Percentiles rank a stretch among this genome's conserved stretches.
These are phyloP conservation scores for Glandiceps talaboti DNA, from an alignment of 53 echinoderm and acorn worm genomes.

Conservation along the genomic window DNA sequence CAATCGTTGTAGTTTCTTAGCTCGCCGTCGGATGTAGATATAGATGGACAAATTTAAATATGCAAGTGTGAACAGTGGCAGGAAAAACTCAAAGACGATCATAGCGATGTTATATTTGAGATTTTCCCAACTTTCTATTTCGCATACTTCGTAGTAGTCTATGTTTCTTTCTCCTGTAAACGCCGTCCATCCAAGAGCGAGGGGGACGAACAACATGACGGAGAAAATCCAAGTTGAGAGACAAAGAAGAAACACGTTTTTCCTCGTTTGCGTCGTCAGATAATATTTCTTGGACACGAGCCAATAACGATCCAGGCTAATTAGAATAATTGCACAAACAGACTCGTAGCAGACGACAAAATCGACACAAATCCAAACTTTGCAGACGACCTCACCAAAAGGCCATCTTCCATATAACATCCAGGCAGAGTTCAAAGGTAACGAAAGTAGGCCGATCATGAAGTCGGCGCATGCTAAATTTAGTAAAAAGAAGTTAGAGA, in stretches of 20 bases:
- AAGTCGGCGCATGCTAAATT: conserved; percentile 29
- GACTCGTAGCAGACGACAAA: conserved; percentile 28
- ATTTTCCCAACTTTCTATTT: neutral
- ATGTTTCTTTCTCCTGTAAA: neutral
- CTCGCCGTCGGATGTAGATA: neutral
- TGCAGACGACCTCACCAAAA: conserved; percentile 40
- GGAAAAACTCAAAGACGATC: neutral
- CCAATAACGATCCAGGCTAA: conserved; percentile 31
- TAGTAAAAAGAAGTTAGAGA: conserved; percentile 29
- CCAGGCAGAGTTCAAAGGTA: conserved; percentile 28
- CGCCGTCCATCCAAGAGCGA: neutral
- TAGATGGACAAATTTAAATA: neutral
- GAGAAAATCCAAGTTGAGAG: neutral
- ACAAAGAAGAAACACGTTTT: neutral
- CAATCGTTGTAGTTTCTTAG: neutral
- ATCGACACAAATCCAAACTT: conserved; percentile 20
- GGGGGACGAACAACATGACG: neutral
- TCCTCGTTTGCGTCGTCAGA: neutral
- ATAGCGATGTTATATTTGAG: neutral
- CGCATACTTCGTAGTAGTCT: neutral
- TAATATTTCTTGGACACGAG: conserved; percentile 17
- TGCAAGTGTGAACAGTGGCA: neutral
- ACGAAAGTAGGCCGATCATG: conserved; percentile 29
- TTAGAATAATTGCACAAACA: conserved; percentile 30
- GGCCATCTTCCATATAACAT: conserved; percentile 12